phyloP scores from a whole-genome alignment of 1,140 invertebrate genomes.

The Centruroides sculpturatus region DNA sequence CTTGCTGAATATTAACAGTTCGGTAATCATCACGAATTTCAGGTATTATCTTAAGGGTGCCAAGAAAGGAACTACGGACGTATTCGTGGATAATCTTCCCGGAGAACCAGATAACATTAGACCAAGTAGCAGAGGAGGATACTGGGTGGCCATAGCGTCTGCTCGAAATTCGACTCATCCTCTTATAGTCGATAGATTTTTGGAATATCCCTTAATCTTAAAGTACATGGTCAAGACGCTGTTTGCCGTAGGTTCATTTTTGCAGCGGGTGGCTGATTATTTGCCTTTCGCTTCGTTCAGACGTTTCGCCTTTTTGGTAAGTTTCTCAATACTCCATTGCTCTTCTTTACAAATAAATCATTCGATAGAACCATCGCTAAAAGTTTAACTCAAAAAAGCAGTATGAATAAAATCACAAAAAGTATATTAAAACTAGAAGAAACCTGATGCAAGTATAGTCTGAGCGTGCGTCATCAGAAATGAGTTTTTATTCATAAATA shows the following conservation, averaged over 20 bases:
- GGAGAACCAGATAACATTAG: slow-evolving; percentile 65
- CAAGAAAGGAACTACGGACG: slow-evolving; percentile 1
- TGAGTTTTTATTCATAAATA: too few relatives aligned
- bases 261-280: slow-evolving; percentile 12
- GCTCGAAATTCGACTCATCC: slow-evolving; percentile 24
- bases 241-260: slow-evolving; percentile 13
- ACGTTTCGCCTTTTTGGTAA: slow-evolving; percentile 28
- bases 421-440: too few relatives aligned
- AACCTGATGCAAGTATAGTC: too few relatives aligned
- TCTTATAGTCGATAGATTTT: slow-evolving; percentile 23
- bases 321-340: slow-evolving; percentile 26
- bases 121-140: slow-evolving; percentile 44
- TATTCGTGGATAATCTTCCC: slow-evolving; percentile 37
- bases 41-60: slow-evolving; percentile 4
- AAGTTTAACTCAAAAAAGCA: too few relatives aligned
- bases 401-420: too few relatives aligned
- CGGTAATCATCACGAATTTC: not conserved
- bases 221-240: slow-evolving; percentile 23
- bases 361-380: too few relatives aligned
- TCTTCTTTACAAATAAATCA: too few relatives aligned
- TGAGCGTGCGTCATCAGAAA: too few relatives aligned
- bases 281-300: slow-evolving; percentile 1
- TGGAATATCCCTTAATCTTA: slow-evolving; percentile 25
- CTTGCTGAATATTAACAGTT: too few relatives aligned
- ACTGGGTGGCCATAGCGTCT: slow-evolving; percentile 44